phyloP scores from a whole-genome alignment of 2,113 vertebrate genomes.

The Delphinapterus leucas region DNA sequence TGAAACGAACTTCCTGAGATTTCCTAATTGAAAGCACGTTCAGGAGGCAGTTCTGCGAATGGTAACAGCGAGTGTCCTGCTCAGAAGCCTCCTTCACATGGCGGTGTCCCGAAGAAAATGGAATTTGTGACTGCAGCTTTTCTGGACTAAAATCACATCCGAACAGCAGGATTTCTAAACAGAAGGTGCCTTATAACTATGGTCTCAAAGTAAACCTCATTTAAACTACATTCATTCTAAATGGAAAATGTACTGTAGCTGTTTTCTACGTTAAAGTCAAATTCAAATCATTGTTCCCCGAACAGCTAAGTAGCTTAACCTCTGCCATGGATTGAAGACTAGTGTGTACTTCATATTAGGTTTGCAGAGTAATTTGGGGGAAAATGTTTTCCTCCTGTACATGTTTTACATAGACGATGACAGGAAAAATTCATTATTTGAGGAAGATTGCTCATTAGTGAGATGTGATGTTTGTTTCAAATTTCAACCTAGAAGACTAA shows the following conservation, averaged over 20 bases:
- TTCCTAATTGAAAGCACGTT: conserved; percentile 37
- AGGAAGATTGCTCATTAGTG: neutral
- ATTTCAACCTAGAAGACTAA: conserved; percentile 14
- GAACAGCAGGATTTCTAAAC: conserved; percentile 66
- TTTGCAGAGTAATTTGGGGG: conserved; percentile 25
- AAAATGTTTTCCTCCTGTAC: conserved; percentile 48
- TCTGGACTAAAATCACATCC: conserved; percentile 56
- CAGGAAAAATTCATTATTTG: conserved; percentile 18
- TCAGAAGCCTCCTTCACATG: conserved; percentile 45
- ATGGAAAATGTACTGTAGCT: conserved; percentile 61
- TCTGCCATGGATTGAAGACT: conserved; percentile 66
- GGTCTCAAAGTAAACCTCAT: conserved; percentile 75
- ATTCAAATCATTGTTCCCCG: conserved; percentile 71
- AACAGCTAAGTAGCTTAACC: conserved; percentile 63
- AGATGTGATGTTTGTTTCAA: neutral
- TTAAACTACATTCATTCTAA: conserved; percentile 68
- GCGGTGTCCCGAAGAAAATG: conserved; percentile 24
- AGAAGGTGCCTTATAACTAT: conserved; percentile 59
- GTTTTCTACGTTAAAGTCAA: conserved; percentile 73
- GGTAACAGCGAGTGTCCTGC: neutral
- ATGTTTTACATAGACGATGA: neutral
- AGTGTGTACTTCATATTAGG: conserved; percentile 32
- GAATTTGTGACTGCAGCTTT: conserved; percentile 38
- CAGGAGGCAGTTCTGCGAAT: neutral
- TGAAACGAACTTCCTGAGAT: conserved; percentile 23